phyloP scores from a whole-genome alignment of 2,113 vertebrate species.

The Platysteira castanea region DNA sequence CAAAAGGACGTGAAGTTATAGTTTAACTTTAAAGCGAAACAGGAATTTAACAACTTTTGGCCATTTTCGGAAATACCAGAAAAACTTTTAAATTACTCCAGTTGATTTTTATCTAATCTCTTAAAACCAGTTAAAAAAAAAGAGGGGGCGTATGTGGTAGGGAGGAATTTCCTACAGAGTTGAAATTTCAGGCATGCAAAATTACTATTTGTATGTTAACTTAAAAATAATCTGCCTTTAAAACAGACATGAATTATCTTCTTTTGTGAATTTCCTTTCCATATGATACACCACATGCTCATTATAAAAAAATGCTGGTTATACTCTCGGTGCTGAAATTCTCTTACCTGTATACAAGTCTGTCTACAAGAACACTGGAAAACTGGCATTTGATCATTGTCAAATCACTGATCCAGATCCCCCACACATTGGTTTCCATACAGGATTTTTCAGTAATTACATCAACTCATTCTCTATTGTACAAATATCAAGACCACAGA shows the following conservation, averaged over 20 bases:
- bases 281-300: background rate
- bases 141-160: fast-evolving
- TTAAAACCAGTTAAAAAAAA: background rate
- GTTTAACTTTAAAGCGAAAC: background rate
- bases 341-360: background rate
- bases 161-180: background rate
- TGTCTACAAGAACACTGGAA: background rate
- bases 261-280: background rate
- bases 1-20: background rate
- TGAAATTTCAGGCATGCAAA: background rate
- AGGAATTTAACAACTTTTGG: background rate
- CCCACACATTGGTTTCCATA: background rate
- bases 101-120: background rate
- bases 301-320: background rate
- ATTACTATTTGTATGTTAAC: background rate
- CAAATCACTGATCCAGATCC: background rate
- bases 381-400: background rate
- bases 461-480: background rate
- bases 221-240: background rate
- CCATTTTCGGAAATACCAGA: background rate
- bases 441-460: background rate
- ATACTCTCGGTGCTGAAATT: background rate
- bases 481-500: background rate
- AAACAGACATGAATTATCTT: background rate
- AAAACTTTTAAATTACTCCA: background rate